Percentiles rank a stretch among this genome's conserved stretches.
phyloP scores from a whole-genome alignment of 2,888 invertebrate genomes.

The Cantharis rufa region DNA sequence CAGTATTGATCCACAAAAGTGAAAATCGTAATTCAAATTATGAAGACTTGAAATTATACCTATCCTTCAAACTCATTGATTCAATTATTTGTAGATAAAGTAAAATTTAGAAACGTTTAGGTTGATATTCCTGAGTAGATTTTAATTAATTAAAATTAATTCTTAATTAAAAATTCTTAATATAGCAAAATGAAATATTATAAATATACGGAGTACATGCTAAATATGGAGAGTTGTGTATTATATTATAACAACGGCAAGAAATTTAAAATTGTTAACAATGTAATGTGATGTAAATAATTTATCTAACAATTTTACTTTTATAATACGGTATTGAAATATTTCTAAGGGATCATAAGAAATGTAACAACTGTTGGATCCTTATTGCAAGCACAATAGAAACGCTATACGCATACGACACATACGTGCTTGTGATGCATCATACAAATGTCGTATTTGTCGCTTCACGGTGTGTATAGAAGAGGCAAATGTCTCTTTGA shows the following conservation, averaged over 20 bases:
- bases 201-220: background rate
- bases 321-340: background rate
- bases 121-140: background rate
- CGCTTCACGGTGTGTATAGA: conserved; percentile 35
- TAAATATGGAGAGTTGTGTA: background rate
- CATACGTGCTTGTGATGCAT: conserved; percentile 36
- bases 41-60: background rate
- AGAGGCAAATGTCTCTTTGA: conserved; percentile 41
- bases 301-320: background rate
- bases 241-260: background rate
- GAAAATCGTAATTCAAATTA: background rate
- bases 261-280: background rate
- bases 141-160: background rate
- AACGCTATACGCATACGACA: conserved; percentile 28
- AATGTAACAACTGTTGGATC: conserved; percentile 9
- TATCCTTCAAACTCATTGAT: background rate
- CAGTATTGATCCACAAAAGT: background rate
- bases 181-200: background rate
- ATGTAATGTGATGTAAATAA: background rate
- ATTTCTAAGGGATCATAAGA: conserved; percentile 4
- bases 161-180: background rate
- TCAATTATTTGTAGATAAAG: background rate
- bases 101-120: background rate
- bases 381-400: conserved; percentile 15
- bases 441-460: conserved; percentile 40